These are phyloP conservation scores for Epicauta chinensis DNA, from an alignment of 1,140 invertebrate genomes.

Conservation along the genomic window DNA sequence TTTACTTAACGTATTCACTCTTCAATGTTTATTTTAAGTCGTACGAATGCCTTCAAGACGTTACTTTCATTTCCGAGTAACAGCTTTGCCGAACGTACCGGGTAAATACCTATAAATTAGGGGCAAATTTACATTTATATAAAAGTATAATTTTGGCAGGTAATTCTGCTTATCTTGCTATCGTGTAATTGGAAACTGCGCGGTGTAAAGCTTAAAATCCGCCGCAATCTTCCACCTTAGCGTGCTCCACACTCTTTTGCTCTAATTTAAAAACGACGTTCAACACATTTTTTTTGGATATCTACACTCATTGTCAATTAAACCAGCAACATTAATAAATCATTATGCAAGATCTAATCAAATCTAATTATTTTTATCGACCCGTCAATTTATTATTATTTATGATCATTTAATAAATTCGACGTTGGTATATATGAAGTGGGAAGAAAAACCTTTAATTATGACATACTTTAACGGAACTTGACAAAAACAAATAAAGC, in stretches of 20 bases:
- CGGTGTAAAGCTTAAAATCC: slow-evolving; percentile 6
- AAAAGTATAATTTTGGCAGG: slow-evolving; percentile 18
- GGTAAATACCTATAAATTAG: slow-evolving; percentile 18
- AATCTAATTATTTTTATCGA: too few species aligned
- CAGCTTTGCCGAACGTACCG: slow-evolving; percentile 8
- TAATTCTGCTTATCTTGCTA: slow-evolving; percentile 12
- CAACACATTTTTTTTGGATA: slow-evolving; percentile 14
- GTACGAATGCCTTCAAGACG: slow-evolving; percentile 13
- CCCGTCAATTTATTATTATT: too few species aligned
- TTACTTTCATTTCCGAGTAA: slow-evolving; percentile 15
- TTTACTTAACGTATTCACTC: slow-evolving; percentile 10
- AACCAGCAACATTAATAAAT: slow-evolving; percentile 6
- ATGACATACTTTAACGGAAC: too few species aligned
- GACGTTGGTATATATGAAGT: slow-evolving; percentile 7
- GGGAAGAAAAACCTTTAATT: too few species aligned
- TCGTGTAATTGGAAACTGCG: slow-evolving; percentile 16
- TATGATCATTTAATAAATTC: too few species aligned
- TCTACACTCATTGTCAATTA: slow-evolving; percentile 14
- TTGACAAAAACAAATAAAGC: slow-evolving; percentile 7
- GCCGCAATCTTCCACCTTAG: slow-evolving; percentile 3
- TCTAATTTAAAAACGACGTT: slow-evolving; percentile 13
- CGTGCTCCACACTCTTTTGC: too few species aligned
- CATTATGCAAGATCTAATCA: too few species aligned
- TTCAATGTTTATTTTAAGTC: slow-evolving; percentile 8
- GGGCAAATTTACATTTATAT: slow-evolving; percentile 17